Conservation (phyloP, 2,888 invertebrate genomes). For the Drosophila tripunctata region DNA sequence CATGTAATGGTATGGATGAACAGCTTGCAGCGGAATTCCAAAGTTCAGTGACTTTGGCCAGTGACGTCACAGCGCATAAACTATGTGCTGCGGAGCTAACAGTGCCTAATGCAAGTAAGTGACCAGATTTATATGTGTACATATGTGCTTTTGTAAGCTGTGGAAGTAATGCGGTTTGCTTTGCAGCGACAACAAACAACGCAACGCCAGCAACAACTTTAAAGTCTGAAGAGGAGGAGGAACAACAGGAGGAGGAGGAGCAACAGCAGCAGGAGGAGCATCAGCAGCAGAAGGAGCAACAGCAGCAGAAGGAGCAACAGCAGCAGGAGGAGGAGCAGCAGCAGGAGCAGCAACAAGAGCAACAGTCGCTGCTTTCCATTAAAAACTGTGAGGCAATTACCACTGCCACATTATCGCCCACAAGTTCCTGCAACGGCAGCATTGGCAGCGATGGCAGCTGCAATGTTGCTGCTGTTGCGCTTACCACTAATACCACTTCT, state of each 20-base stretch:
- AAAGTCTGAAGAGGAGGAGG: too few relatives aligned
- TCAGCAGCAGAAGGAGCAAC: too few relatives aligned
- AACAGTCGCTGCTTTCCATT: conserved; percentile 74
- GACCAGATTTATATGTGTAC: too few relatives aligned
- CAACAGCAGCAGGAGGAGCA: too few relatives aligned
- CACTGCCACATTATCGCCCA: conserved; percentile 67
- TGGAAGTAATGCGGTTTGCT: too few relatives aligned
- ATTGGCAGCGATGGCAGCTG: conserved; percentile 79
- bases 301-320: background rate
- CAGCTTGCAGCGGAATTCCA: conserved; percentile 72
- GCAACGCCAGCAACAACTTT: conserved; percentile 28
- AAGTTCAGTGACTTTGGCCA: conserved; percentile 64
- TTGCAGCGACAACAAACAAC: conserved; percentile 62
- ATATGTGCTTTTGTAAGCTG: too few relatives aligned
- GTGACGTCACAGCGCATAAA: conserved; percentile 70
- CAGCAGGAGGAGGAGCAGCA: background rate
- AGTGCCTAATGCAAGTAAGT: conserved; percentile 54
- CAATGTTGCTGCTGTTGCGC: too few relatives aligned
- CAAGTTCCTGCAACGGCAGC: conserved; percentile 79
- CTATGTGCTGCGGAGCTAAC: conserved; percentile 46
- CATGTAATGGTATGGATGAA: conserved; percentile 74
- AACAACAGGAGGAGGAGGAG: too few relatives aligned
- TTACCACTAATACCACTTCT: too few relatives aligned
- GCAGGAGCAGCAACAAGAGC: conserved; percentile 34
- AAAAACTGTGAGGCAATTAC: conserved; percentile 69